These are phyloP conservation scores for Tenualosa ilisha DNA, from an alignment of 2,797 vertebrate species.

Conservation along the genomic window DNA sequence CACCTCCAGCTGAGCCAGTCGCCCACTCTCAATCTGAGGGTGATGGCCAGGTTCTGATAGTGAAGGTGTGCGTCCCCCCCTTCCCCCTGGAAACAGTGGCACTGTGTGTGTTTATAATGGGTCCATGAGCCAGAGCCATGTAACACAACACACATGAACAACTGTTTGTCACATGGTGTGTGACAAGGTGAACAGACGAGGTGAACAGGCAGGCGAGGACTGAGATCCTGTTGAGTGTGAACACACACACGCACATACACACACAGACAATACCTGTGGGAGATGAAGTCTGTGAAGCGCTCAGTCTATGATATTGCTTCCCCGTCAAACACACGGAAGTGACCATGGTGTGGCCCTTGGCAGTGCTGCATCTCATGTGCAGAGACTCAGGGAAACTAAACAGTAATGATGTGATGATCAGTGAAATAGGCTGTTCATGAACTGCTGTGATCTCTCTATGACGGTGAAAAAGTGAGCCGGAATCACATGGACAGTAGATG, in stretches of 20 bases:
- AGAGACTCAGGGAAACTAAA: constrained; percentile 7
- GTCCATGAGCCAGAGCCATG: background rate
- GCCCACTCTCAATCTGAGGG: constrained; percentile 53
- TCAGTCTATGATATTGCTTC: background rate
- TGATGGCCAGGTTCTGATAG: constrained; percentile 70
- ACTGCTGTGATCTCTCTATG: background rate
- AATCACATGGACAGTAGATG: background rate
- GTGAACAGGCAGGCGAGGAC: background rate
- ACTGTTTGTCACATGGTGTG: background rate
- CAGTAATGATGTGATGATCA: background rate
- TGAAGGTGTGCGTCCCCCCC: background rate
- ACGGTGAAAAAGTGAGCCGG: background rate
- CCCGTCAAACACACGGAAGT: background rate
- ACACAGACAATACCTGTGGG: background rate
- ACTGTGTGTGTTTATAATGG: background rate
- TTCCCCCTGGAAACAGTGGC: background rate
- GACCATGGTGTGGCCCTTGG: background rate
- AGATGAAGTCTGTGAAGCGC: too few species aligned
- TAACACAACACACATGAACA: background rate
- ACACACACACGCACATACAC: background rate
- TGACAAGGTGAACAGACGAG: too few species aligned
- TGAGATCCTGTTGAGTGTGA: background rate
- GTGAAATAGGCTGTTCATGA: background rate
- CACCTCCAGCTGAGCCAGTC: constrained; percentile 59
- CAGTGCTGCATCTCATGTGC: background rate